Percentiles rank a stretch among this genome's conserved stretches.
Conservation (phyloP, 1,140 invertebrate species). For the Trichogramma pretiosum region DNA sequence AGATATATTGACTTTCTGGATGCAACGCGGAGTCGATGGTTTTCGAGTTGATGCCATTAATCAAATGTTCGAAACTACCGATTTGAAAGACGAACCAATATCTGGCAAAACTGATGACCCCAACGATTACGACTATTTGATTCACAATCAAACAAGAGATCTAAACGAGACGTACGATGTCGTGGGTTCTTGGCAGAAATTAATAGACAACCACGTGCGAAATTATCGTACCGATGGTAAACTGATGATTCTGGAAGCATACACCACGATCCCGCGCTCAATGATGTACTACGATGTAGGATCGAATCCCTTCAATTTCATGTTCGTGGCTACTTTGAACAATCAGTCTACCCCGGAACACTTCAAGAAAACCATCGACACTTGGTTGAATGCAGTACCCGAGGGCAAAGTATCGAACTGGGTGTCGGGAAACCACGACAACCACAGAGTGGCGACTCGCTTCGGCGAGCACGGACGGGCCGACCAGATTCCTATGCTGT, state of each 20-base stretch:
- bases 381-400: conserved; percentile 46
- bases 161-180: conserved; percentile 49
- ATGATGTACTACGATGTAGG: conserved; percentile 54
- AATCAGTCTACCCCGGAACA: conserved; percentile 41
- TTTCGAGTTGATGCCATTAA: conserved; percentile 64
- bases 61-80: conserved; percentile 47
- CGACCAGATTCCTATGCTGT: conserved; percentile 61
- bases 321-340: conserved; percentile 36
- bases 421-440: conserved; percentile 59
- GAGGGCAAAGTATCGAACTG: conserved; percentile 39
- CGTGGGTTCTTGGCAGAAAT: conserved; percentile 52
- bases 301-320: conserved; percentile 56
- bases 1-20: conserved; percentile 62
- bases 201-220: no score
- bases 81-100: conserved; percentile 50
- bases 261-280: conserved; percentile 50
- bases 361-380: conserved; percentile 35
- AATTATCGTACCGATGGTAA: no score
- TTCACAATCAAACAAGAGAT: conserved; percentile 57
- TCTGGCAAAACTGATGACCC: conserved; percentile 26
- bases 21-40: conserved; percentile 62
- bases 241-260: conserved; percentile 68
- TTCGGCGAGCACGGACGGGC: conserved; percentile 51
- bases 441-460: conserved; percentile 49
- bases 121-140: conserved; percentile 49